phyloP scores from a whole-genome alignment of 2,797 vertebrate genomes.

The Sparus aurata region DNA sequence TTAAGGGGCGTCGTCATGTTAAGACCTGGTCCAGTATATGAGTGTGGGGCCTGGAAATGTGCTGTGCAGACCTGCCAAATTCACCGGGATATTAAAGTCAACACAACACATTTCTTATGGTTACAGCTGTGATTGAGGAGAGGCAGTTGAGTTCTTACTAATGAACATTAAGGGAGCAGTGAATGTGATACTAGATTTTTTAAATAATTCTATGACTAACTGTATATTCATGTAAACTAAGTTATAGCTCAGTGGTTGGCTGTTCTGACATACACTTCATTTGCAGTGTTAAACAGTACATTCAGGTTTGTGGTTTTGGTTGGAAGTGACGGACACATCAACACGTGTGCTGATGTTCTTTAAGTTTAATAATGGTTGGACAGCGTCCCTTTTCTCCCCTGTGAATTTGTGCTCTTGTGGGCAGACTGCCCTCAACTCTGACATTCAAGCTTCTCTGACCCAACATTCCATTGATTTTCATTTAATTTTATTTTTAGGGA shows the following conservation, averaged over 20 bases:
- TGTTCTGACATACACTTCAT: background rate
- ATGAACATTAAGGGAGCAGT: conserved; percentile 29
- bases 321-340: background rate
- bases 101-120: conserved; percentile 19
- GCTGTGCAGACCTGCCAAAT: background rate
- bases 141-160: conserved; percentile 16
- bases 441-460: background rate
- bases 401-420: background rate
- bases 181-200: conserved; percentile 42
- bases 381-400: background rate
- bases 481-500: background rate
- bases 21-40: conserved; percentile 3
- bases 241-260: background rate
- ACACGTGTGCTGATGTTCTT: background rate
- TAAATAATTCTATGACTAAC: conserved; percentile 31
- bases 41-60: conserved; percentile 12
- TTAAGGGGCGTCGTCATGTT: background rate
- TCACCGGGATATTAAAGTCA: background rate
- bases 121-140: conserved; percentile 22
- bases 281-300: conserved; percentile 3
- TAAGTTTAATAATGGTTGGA: background rate
- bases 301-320: background rate
- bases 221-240: conserved; percentile 46
- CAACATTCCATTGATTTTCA: conserved; percentile 6
- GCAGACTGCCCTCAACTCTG: background rate